Evolutionary conservation across 2,797 vertebrate species (phyloP).

Genomic region (Mionectes olivaceus): DNA sequence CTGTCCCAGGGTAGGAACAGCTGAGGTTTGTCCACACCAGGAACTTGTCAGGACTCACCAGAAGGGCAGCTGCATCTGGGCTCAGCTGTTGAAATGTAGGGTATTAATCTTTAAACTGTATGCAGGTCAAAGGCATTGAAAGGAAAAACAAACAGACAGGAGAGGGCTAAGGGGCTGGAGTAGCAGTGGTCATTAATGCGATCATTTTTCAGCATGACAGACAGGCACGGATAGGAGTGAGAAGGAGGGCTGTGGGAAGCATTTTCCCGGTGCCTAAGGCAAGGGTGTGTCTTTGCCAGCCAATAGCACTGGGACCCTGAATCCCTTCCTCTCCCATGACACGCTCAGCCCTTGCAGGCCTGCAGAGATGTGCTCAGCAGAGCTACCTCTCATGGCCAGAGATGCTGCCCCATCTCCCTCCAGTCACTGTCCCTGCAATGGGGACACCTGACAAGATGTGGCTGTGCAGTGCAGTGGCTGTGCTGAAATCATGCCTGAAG

Average conservation of each 20-base stretch:
- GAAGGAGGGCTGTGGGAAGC: background rate
- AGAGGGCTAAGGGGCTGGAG: background rate
- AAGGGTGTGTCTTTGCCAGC: background rate
- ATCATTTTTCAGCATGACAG: background rate
- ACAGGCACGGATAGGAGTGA: background rate
- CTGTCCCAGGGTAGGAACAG: background rate
- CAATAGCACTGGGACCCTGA: background rate
- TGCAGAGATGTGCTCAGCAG: background rate
- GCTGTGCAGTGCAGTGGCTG: background rate
- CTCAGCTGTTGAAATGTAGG: background rate
- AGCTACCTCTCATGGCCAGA: background rate
- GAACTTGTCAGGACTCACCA: background rate
- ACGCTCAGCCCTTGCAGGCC: background rate
- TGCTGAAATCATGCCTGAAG: background rate
- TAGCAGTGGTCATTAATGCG: background rate
- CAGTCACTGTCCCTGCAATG: background rate
- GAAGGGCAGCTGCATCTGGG: background rate
- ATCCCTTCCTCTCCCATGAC: background rate
- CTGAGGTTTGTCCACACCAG: constrained; percentile 2
- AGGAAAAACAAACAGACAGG: constrained; percentile 18
- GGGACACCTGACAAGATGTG: accelerated
- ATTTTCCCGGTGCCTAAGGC: background rate
- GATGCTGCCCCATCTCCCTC: background rate
- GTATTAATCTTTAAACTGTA: background rate
- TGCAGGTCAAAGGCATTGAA: background rate